Percentiles rank a stretch among this genome's conserved stretches.
phyloP scores from a whole-genome alignment of 2,888 invertebrate genomes.

The Epinotia nisella region DNA sequence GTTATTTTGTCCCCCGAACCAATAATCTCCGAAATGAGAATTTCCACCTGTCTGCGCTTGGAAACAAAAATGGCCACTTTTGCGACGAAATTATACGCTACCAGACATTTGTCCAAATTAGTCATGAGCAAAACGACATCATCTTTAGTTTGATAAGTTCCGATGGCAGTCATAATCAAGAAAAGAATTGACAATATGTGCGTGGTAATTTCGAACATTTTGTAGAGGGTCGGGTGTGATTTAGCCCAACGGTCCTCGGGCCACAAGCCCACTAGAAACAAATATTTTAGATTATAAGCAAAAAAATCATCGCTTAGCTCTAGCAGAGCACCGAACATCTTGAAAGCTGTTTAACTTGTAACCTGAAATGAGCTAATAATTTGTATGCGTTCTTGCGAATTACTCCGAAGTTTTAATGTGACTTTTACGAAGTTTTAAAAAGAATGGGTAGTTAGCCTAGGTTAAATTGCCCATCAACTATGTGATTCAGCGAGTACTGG shows the following conservation, averaged over 20 bases:
- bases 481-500: not conserved
- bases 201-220: conserved; percentile 58
- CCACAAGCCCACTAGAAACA: conserved; percentile 70
- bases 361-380: not conserved
- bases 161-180: conserved; percentile 60
- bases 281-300: conserved; percentile 67
- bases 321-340: conserved; percentile 38
- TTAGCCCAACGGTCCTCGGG: conserved; percentile 56
- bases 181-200: conserved; percentile 57
- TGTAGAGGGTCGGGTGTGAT: conserved; percentile 55
- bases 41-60: conserved; percentile 57
- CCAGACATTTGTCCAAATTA: conserved; percentile 66
- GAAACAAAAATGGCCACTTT: conserved; percentile 63
- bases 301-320: conserved; percentile 57
- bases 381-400: not conserved
- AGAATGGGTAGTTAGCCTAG: conserved; percentile 2
- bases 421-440: conserved; percentile 21
- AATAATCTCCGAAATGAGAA: conserved; percentile 63
- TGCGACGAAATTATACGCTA: conserved; percentile 63
- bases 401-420: conserved; percentile 38
- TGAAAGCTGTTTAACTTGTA: conserved; percentile 2
- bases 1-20: conserved; percentile 64
- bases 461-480: not conserved
- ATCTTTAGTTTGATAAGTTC: conserved; percentile 57
- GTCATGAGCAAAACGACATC: conserved; percentile 58